Base-by-base conservation (phyloP, 2,888 invertebrate species). In the Meghimatium bilineatum region DNA sequence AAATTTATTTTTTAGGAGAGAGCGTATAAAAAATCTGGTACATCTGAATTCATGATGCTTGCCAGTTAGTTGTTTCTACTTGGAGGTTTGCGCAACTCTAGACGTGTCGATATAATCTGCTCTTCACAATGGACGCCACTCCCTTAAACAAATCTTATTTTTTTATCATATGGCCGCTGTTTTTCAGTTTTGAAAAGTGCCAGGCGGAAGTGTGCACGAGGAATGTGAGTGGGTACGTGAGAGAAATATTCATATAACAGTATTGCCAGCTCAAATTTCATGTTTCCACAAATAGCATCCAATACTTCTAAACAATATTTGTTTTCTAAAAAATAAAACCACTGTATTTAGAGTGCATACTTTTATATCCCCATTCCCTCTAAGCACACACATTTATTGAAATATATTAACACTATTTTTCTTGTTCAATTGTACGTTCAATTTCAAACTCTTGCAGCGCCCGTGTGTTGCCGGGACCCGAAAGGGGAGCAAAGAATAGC, bases 71-170 rank as follows among this genome's bases (percentile, higher is more conserved):
- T 74, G 52, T 74, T 74, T 32, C 36, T 74, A 6, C 52, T 23
- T 32, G 20, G 20, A 32, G 20, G 74, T 74, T 74, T 52, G 52
- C 52, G 74, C 74, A 74, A 74, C 29, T 17, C 52, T 52, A 74
- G 23, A 20, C 74, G 52, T 52, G 74, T 52, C 29, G 74, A 74
- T 74, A 26, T 20, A 74, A 74, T 74, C 52, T 23, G 20, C 0
- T 5, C 32, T 6, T 26, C 74, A 74, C 74, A 74, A 52, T 52
- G 52, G 20, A 32, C 32, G 74, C 52, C 74, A 52, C 52, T 74
- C 49, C n/a, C 74, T 74, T 52, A 74, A 52, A 74, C 74, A 74
- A 74, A 52, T 74, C 74, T 74, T 52, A 52, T 34, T 49, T 49
- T 74, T 72, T 72, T 72, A 72, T n/a, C 29, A 10, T 44, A 14